These are phyloP conservation scores for Marmota flaviventris DNA, from an alignment of 2,113 vertebrate genomes.

Conservation along the genomic window DNA sequence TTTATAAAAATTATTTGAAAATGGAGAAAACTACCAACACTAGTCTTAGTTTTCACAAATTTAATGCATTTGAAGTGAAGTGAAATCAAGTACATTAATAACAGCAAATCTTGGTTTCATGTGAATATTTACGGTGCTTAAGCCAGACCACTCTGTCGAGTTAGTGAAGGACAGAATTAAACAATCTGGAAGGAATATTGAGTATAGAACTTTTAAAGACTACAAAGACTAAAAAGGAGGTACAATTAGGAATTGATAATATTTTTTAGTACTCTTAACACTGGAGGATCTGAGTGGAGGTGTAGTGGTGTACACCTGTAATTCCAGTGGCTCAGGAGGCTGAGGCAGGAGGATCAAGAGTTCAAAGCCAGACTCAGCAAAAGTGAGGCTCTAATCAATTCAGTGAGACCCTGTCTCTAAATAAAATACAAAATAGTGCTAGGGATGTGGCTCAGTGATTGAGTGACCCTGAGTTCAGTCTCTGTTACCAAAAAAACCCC, in stretches of 20 bases:
- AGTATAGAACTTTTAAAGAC: not conserved
- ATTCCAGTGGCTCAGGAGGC: too few relatives aligned
- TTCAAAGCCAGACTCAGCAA: too few relatives aligned
- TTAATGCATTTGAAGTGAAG: slow-evolving; percentile 5
- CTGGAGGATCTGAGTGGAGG: not conserved
- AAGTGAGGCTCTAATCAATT: too few relatives aligned
- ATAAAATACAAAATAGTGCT: too few relatives aligned
- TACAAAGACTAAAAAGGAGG: slow-evolving; percentile 24
- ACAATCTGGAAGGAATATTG: slow-evolving; percentile 39
- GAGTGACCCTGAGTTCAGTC: too few relatives aligned
- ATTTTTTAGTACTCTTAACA: slow-evolving; percentile 55
- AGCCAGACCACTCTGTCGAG: not conserved
- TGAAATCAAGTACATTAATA: not conserved
- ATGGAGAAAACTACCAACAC: not conserved
- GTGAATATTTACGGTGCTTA: not conserved
- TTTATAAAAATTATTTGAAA: slow-evolving; percentile 55
- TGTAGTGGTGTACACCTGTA: too few relatives aligned
- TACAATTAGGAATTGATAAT: not conserved
- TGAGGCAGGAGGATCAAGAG: too few relatives aligned
- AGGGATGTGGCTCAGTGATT: too few relatives aligned
- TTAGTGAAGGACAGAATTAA: slow-evolving; percentile 23
- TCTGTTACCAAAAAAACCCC: too few relatives aligned
- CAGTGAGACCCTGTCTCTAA: too few relatives aligned
- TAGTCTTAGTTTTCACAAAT: slow-evolving; percentile 42
- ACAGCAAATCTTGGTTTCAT: not conserved